A percentile compares a stretch with the other conserved stretches of the same genome.
phyloP scores from a whole-genome alignment of 2,797 vertebrate species.

The Cygnus olor region DNA sequence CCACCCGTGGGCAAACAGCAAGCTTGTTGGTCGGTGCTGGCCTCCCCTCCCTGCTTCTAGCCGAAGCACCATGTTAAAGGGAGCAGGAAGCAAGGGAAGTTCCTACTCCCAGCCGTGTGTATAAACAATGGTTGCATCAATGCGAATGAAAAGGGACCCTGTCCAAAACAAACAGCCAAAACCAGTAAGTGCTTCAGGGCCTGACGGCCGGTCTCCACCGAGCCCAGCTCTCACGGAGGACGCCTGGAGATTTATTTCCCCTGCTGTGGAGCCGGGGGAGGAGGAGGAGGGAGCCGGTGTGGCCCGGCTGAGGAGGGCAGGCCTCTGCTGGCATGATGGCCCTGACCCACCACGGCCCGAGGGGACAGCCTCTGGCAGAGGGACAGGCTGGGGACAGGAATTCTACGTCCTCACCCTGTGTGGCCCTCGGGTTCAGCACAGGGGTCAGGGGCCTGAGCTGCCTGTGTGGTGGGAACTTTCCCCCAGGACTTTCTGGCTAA shows the following conservation, averaged over 20 bases:
- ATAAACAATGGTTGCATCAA: slow-evolving; percentile 33
- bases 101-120: not conserved
- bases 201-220: not conserved
- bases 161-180: slow-evolving; percentile 23
- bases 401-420: not conserved
- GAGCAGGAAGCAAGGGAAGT: slow-evolving; percentile 28
- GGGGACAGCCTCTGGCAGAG: not conserved
- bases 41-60: slow-evolving; percentile 29
- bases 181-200: not conserved
- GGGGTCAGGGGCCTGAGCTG: not conserved
- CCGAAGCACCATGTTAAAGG: slow-evolving; percentile 23
- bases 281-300: not conserved
- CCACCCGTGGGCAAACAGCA: slow-evolving; percentile 57
- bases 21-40: slow-evolving; percentile 54
- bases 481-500: not conserved
- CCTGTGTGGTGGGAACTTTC: not conserved
- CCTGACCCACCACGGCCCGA: not conserved
- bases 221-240: not conserved
- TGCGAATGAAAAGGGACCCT: slow-evolving; percentile 38
- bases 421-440: not conserved
- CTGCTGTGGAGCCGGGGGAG: accelerated
- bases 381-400: not conserved
- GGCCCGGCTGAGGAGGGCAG: not conserved
- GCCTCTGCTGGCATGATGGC: accelerated
- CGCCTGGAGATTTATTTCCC: not conserved